Percentiles rank a stretch among this genome's conserved stretches.
Evolutionary conservation across 2,888 invertebrate species (phyloP).

Genomic region (Drosophila siamana): DNA sequence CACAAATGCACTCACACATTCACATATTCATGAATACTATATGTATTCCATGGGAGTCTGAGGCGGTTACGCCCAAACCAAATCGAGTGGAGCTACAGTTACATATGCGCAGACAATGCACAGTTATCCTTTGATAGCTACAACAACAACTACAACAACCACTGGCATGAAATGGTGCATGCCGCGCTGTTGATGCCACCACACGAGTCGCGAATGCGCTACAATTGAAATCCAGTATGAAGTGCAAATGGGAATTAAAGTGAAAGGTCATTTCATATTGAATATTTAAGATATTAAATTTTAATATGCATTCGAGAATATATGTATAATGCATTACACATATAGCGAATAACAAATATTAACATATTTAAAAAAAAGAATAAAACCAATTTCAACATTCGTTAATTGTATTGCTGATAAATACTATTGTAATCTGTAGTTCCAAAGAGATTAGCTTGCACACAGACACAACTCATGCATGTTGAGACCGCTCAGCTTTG

Average conservation of each 20-base stretch:
- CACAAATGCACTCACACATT: slow-evolving; percentile 25
- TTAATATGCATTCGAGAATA: too few relatives aligned
- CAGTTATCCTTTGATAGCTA: slow-evolving; percentile 73
- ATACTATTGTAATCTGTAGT: background rate
- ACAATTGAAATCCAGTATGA: slow-evolving; percentile 19
- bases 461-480: background rate
- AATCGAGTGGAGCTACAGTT: slow-evolving; percentile 39
- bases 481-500: background rate
- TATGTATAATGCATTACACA: too few relatives aligned
- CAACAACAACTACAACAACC: slow-evolving; percentile 42
- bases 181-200: slow-evolving; percentile 43
- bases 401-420: too few relatives aligned
- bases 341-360: too few relatives aligned
- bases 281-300: background rate
- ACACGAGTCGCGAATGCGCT: slow-evolving; percentile 44
- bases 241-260: background rate
- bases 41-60: slow-evolving; percentile 8
- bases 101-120: slow-evolving; percentile 69
- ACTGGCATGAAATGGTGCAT: slow-evolving; percentile 75
- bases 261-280: too few relatives aligned
- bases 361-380: too few relatives aligned
- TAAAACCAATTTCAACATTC: too few relatives aligned
- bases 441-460: background rate
- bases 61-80: slow-evolving; percentile 44
- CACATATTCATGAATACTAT: slow-evolving; percentile 14